A percentile compares a stretch with the other conserved stretches of the same genome.
Conservation (phyloP, 2,888 invertebrate genomes). For the Sphaeridia pumilis region DNA sequence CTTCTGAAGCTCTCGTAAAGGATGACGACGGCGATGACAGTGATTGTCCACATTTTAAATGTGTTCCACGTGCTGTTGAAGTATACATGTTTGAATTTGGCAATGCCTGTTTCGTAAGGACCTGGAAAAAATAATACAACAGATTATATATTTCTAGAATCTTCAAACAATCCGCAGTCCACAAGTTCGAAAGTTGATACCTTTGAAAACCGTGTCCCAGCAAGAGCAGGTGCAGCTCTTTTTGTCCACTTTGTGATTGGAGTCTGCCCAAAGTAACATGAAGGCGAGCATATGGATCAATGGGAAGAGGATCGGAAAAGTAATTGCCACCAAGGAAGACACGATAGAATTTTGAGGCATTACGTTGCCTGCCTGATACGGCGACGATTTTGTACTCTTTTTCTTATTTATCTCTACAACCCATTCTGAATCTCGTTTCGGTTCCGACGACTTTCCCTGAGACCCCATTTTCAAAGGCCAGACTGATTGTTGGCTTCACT, state of each 20-base stretch:
- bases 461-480: too few species aligned
- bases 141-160: conserved; percentile 3
- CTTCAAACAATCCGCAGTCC: neutral
- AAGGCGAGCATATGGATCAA: conserved; percentile 51
- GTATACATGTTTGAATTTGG: conserved; percentile 57
- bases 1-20: conserved; percentile 53
- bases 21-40: conserved; percentile 48
- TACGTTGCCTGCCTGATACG: too few species aligned
- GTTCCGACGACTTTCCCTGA: neutral
- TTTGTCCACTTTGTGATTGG: conserved; percentile 52
- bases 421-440: neutral
- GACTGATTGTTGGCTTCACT: too few species aligned
- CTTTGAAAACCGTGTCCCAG: conserved; percentile 67
- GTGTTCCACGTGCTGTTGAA: conserved; percentile 55
- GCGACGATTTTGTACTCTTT: neutral
- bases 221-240: conserved; percentile 58
- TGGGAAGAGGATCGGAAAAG: conserved; percentile 44
- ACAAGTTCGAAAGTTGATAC: conserved; percentile 38
- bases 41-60: conserved; percentile 54
- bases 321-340: conserved; percentile 14
- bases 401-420: neutral
- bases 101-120: conserved; percentile 56
- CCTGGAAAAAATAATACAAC: conserved; percentile 41
- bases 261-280: conserved; percentile 56
- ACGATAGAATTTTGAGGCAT: neutral